These are phyloP conservation scores for Myopa testacea DNA, from an alignment of 2,888 invertebrate species.

Conservation along the genomic window DNA sequence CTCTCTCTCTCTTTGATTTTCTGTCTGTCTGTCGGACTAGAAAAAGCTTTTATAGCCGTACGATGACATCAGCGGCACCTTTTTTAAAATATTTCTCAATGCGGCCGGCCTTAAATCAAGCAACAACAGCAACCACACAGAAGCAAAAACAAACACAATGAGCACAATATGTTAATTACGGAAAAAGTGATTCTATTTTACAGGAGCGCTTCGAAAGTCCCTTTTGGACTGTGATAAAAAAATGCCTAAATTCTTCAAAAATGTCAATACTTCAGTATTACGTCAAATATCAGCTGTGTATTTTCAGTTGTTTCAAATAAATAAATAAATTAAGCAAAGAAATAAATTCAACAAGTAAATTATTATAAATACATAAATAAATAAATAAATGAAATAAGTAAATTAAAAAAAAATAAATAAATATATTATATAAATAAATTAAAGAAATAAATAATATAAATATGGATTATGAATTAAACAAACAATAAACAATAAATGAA, in stretches of 20 bases:
- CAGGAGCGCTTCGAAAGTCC: not conserved
- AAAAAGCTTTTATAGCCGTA: conserved; percentile 15
- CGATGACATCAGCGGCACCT: conserved; percentile 33
- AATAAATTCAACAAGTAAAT: no score
- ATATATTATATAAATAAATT: not conserved
- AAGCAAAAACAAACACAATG: not conserved
- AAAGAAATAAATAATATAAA: not conserved
- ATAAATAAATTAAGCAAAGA: no score
- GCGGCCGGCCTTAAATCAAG: not conserved
- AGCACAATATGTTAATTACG: not conserved
- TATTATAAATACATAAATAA: not conserved
- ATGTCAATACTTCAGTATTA: no score
- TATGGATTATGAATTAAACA: no score
- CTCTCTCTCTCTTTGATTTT: not conserved
- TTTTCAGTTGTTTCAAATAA: no score
- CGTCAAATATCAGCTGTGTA: no score
- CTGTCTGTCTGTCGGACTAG: not conserved
- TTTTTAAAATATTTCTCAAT: conserved; percentile 27
- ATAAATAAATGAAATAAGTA: not conserved
- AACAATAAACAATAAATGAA: no score
- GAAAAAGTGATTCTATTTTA: not conserved
- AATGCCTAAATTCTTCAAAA: no score
- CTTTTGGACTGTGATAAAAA: not conserved
- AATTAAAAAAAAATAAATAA: not conserved
- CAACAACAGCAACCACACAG: not conserved